Base-by-base conservation (phyloP, 2,113 vertebrate species). In the Eulacestoma nigropectus region DNA sequence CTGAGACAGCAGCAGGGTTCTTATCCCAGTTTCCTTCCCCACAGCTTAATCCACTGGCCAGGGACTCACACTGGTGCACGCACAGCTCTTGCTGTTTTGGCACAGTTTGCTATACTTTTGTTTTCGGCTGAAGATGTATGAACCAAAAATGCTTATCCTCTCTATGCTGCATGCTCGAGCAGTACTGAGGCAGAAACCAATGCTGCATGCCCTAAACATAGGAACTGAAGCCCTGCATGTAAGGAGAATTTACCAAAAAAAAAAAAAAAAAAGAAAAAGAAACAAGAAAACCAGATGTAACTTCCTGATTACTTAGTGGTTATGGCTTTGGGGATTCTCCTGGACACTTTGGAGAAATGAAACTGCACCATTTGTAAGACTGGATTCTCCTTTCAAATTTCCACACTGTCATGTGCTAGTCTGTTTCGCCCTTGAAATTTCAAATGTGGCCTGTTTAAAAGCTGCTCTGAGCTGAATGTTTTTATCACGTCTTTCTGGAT, bases 281-380 rank as follows among this genome's bases (percentile, higher is more conserved):
- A 8, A 0, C 5, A 60, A 72, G 39, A 83, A 73, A 89, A 35
- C 2, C 30, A 67, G 53, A 53, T 32, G 91, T 78, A 56, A 57
- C 35, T 89, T 65, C 56, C 1, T 4, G 16, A 39, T 75, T 92
- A 13, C 53, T 22, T n/a, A 33, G 49, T 46, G 32, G 16, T 49
- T 57, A 16, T 19, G 62, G 17, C 42, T 32, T 88, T 88, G 46
- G 3, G 46, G n/a, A 16, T 47, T 75, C 75, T 90, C 4, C 44
- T 42, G 44, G 33, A 41, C 53, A 33, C 60, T 84, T 91, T 82
- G 4, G 72, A 91, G 90, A 90, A 95, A 52, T 59, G 77, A 96
- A 96, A 94, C 63, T 57, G 9, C 35, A 26, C 33, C 3, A 9
- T 67, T 49, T 52, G 41, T 79, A 89, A 93, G 73, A 77, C 42